Base-by-base conservation (phyloP, 92 coral and sea anemone genomes). In the Heliopora coerulea region DNA sequence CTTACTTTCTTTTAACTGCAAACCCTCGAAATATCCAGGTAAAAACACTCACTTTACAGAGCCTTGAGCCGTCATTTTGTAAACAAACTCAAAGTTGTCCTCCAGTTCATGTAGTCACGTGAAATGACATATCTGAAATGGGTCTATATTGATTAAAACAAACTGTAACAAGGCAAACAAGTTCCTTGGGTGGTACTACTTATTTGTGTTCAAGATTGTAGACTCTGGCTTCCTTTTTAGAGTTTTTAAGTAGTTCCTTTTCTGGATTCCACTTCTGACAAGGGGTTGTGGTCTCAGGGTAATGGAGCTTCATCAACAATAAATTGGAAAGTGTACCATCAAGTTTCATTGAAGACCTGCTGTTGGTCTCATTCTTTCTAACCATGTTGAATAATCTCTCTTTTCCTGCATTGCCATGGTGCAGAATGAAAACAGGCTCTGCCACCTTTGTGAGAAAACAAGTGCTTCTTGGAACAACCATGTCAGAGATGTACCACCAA, bases 331-430 rank as follows among this genome's bases (percentile, higher is more conserved):
- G 84, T 18, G 89, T 78, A 13, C 89, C 86, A 9, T 86, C 76
- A 40, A 82, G 78, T 3, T 39, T 33, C n/a, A 86, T 12, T 8
- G 84, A 65, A 6, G 87, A 54, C 8, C 84, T 42, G 67, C 79
- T 73, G 23, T 72, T 79, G 14, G 86, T 82, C 66, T 86, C 82
- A 64, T 85, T 81, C 54, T 80, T 80, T 12, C 77, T 31, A 6
- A 85, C 85, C 20, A 85, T 81, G 39, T 82, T 82, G 30, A 86
- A 86, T 60, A 82, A 62, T 23, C 86, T 13, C 27, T 78, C 84
- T 57, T 86, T 70, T 2, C 84, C 86, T 25, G 90, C 90, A 78
- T 82, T 86, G 34, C 84, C 72, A 35, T 78, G 86, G 5, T 82
- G 86, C 31, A 82, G 50, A 21, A 82, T 59, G 18, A 82, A 8